These are phyloP conservation scores for Saimiri boliviensis DNA, from an alignment of 2,113 vertebrate genomes.

Conservation along the genomic window DNA sequence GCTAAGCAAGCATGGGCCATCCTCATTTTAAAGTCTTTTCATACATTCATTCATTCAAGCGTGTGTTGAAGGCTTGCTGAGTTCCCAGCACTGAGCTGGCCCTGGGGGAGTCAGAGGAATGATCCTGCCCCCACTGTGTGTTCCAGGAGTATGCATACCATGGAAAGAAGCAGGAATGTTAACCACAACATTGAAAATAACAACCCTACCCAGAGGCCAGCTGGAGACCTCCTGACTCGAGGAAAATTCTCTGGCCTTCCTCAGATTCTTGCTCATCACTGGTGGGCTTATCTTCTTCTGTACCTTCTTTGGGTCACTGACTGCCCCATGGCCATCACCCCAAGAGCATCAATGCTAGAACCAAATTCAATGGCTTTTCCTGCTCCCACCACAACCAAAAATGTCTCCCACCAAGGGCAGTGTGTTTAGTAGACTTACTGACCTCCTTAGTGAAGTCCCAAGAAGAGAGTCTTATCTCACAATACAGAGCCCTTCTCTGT, in stretches of 20 bases:
- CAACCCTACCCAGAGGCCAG: neutral
- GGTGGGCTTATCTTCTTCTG: neutral
- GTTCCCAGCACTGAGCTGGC: neutral
- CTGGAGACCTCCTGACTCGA: neutral
- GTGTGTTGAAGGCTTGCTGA: neutral
- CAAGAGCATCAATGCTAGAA: too few species aligned
- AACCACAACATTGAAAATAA: too few species aligned
- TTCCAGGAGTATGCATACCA: too few species aligned
- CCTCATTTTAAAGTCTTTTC: neutral
- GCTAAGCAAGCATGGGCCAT: neutral
- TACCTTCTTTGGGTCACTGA: neutral
- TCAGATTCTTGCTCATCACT: neutral
- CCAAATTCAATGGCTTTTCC: neutral
- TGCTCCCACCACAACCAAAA: neutral
- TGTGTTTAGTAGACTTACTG: neutral
- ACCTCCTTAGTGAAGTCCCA: neutral
- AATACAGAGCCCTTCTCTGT: neutral
- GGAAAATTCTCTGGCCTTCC: neutral
- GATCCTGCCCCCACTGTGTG: neutral
- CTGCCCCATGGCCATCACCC: neutral
- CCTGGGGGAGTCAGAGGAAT: neutral
- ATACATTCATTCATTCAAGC: neutral
- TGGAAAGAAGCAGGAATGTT: neutral
- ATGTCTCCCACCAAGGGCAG: neutral
- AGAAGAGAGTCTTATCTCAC: neutral